A percentile compares a stretch with the other conserved stretches of the same genome.
Conservation (phyloP, 2,113 vertebrate genomes). For the Cyanoramphus novaezelandiae region DNA sequence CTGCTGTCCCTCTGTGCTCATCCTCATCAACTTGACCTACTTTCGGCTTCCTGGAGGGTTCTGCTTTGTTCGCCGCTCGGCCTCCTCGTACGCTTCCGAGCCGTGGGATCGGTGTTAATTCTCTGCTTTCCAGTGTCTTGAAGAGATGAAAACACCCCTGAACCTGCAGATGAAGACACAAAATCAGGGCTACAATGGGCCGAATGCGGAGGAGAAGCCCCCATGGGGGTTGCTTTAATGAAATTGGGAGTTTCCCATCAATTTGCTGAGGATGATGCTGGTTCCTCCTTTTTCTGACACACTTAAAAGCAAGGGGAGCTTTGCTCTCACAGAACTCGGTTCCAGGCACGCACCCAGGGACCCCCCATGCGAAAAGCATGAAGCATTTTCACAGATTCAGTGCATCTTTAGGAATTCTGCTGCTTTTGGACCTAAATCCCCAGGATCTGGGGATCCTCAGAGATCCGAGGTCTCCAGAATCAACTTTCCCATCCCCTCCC, state of each 20-base stretch:
- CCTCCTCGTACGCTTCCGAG: background rate
- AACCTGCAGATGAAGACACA: background rate
- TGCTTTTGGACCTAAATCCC: background rate
- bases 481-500: background rate
- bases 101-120: background rate
- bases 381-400: background rate
- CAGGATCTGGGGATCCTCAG: background rate
- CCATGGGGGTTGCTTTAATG: too few relatives aligned
- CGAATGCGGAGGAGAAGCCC: background rate
- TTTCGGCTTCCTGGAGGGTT: conserved; percentile 10
- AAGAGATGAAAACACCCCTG: background rate
- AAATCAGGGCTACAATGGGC: background rate
- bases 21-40: conserved; percentile 29
- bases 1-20: background rate
- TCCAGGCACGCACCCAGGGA: fast-evolving
- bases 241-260: background rate
- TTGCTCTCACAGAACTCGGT: background rate
- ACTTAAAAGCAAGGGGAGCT: background rate
- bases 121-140: background rate
- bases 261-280: background rate
- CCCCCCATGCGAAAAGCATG: fast-evolving
- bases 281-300: background rate
- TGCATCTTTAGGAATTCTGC: background rate
- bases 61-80: background rate
- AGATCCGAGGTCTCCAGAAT: background rate